These are phyloP conservation scores for Chionodraco myersi DNA, from an alignment of 2,113 vertebrate genomes.

Conservation along the genomic window DNA sequence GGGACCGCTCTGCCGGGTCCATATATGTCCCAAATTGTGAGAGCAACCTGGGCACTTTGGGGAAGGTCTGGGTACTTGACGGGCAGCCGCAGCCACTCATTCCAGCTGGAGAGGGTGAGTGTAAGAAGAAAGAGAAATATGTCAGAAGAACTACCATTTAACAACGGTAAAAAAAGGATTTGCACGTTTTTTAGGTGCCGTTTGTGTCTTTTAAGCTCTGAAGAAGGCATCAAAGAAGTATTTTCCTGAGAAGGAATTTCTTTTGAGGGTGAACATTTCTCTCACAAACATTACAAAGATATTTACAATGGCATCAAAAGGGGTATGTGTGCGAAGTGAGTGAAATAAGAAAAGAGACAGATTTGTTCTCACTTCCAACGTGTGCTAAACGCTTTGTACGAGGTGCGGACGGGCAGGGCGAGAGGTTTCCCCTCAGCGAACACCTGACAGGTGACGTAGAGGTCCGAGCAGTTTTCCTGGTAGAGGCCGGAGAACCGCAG, in stretches of 20 bases:
- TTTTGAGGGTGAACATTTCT: not conserved
- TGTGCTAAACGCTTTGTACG: slow-evolving; percentile 98
- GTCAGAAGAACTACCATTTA: not conserved
- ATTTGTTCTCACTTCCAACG: slow-evolving; percentile 94
- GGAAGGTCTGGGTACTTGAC: slow-evolving; percentile 98
- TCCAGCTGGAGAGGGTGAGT: slow-evolving; percentile 87
- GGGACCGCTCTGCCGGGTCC: slow-evolving; percentile 95
- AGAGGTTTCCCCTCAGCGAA: slow-evolving; percentile 98
- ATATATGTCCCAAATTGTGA: slow-evolving; percentile 98
- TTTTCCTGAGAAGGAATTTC: too few species aligned
- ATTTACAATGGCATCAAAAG: not conserved
- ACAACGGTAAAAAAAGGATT: not conserved
- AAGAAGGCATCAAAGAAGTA: not conserved
- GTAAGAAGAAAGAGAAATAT: not conserved
- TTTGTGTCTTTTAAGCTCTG: not conserved
- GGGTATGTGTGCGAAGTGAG: not conserved
- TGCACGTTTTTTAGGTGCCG: not conserved
- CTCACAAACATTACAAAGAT: not conserved
- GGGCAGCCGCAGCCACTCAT: slow-evolving; percentile 95
- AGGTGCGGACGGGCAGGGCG: slow-evolving; percentile 94
- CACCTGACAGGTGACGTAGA: slow-evolving; percentile 97
- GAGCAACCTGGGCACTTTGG: slow-evolving; percentile 93
- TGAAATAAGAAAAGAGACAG: not conserved
- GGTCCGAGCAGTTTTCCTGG: slow-evolving; percentile 96
- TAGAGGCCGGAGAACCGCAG: slow-evolving; percentile 96